Evolutionary conservation across 2,888 invertebrate genomes (phyloP).

Genomic region (Lasius platythorax): DNA sequence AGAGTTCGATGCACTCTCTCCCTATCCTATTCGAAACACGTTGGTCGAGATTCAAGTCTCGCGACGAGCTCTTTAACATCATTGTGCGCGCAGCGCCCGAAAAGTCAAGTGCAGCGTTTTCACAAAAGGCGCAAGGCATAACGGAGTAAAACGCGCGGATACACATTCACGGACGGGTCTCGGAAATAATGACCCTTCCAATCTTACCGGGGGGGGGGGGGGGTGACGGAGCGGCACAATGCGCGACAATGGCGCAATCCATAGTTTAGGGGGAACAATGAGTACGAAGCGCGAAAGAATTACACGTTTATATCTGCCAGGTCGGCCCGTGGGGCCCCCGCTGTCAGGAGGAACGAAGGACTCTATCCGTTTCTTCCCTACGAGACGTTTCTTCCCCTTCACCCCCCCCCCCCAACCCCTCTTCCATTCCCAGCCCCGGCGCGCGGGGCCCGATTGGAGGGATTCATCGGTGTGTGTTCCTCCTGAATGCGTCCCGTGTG

Average conservation of each 20-base stretch:
- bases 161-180: slow-evolving; percentile 47
- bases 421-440: not conserved
- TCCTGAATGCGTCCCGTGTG: slow-evolving; percentile 59
- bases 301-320: slow-evolving; percentile 75
- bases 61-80: slow-evolving; percentile 52
- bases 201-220: not conserved
- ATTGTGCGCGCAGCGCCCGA: slow-evolving; percentile 1
- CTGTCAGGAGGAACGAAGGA: slow-evolving; percentile 83
- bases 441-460: slow-evolving; percentile 12
- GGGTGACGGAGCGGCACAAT: slow-evolving; percentile 33
- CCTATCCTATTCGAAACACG: not conserved
- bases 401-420: too few relatives aligned
- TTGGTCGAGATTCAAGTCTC: not conserved
- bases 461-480: slow-evolving; percentile 38
- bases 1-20: not conserved
- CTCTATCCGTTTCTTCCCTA: slow-evolving; percentile 81
- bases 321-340: slow-evolving; percentile 74
- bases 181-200: slow-evolving; percentile 54
- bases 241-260: slow-evolving; percentile 80
- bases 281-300: slow-evolving; percentile 81
- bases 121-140: slow-evolving; percentile 57
- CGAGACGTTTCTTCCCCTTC: not conserved
- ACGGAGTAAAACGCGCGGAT: slow-evolving; percentile 43
- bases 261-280: slow-evolving; percentile 82
- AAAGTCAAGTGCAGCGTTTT: slow-evolving; percentile 67